Evolutionary conservation across 2,888 invertebrate species (phyloP), one percentile per base, ranked within the genome.

Genomic region (Eupithecia subumbrata): DNA sequence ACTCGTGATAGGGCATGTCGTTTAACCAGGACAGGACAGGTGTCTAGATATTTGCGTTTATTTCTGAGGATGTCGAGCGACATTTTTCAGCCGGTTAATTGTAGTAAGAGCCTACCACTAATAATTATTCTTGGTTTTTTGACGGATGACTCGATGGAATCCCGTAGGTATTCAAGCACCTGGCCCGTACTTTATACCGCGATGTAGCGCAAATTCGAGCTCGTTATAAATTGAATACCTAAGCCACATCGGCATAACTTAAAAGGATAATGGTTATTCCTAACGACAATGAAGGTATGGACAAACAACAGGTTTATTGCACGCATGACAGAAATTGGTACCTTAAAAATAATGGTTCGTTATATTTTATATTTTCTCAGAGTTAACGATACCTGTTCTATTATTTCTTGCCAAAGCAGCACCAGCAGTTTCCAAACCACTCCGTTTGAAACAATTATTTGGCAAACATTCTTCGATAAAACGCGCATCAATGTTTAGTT

Each of bases 21-120:
- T 84, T 82, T 82, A 82, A 85, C 82, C 80, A 81, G 86, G 85
- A 84, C 80, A 81, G 86, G 85, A 84, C 91, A 92, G 90, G 89
- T 92, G 91, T 87, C 84, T 87, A 83, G 85, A 82, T 79, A 76
- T 85, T 82, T 81, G 79, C 82, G 83, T 86, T 88, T 88, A 89
- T 88, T 88, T 87, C 85, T 84, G 86, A 89, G 90, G 91, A 92
- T 91, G 92, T 88, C 82, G 85, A 85, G 88, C 86, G 91, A 91
- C 93, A 94, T 93, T 90, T 93, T 92, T 90, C 88, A 90, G 89
- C 86, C 88, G 87, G 91, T 90, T 92, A 91, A 92, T 91, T 91
- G 89, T 89, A 81, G 84, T 81, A 82, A 81, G 79, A 85, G 86
- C 78, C 86, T 89, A 87, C 85, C 83, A 80, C 86, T 85, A 88